Evolutionary conservation across 2,113 vertebrate genomes (phyloP), one percentile per base, ranked within the genome.

Genomic region (Pachycephala philippinensis): DNA sequence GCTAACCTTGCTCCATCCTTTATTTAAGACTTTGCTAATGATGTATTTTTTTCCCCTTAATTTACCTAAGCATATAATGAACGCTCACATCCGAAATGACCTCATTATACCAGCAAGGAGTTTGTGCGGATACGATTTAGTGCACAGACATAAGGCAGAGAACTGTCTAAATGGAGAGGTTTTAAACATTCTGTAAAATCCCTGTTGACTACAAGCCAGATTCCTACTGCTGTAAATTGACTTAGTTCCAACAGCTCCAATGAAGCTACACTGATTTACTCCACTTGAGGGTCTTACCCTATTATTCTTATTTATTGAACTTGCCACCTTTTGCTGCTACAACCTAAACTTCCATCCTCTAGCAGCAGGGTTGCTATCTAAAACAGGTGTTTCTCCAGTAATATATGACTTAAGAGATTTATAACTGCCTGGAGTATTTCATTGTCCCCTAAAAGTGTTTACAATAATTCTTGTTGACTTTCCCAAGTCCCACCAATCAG

Each of bases 11-110:
- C 80, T 94, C 84, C 63, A 77, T 89, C 65, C 68, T 94, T 81
- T 89, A 94, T 94, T 93, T 95, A 92, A 87, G 84, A 95, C 89
- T 94, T 96, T 94, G 71, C 79, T 95, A 96, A 93, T 91, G 84
- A 96, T 15, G 11, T 57, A 4, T 31, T 66, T 87, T 92, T 87
- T 37, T 15, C 84, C 7, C 71, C 45, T 87, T 92, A 91, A 75
- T 91, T 95, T 80, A 80, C 89, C 89, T 93, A 94, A 94, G 84
- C 24, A 4, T 61, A 79, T 95, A 95, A 87, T 64, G 85, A 95
- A 85, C 1, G 1, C 45, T 95, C 35, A 87, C 71, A 86, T 84
- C 80, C 16, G 4, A 94, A 96, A 95, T 81, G 57, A 93, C 93
- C 89, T 93, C 92, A 90, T 96, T 94, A 82, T 52, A 63, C 65